phyloP scores from a whole-genome alignment of 2,888 invertebrate species.

The Melanostoma scalare region DNA sequence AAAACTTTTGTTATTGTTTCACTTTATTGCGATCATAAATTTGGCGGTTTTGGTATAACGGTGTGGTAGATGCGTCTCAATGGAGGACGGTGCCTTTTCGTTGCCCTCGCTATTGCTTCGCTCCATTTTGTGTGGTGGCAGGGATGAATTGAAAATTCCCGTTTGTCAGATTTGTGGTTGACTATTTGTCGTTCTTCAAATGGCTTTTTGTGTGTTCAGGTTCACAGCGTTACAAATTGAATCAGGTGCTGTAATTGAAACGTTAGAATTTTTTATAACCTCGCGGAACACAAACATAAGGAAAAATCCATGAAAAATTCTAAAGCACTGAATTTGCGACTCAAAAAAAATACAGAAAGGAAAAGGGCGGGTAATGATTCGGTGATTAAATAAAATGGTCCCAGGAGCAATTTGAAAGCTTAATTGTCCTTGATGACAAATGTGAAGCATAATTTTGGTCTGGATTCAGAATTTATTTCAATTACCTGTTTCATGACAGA shows the following conservation, averaged over 20 bases:
- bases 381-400: no score
- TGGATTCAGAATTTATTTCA: no score
- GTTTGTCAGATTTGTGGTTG: conserved; percentile 32
- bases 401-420: no score
- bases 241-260: conserved; percentile 26
- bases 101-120: background rate
- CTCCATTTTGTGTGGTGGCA: background rate
- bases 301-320: no score
- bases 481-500: no score
- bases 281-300: no score
- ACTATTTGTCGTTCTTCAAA: conserved; percentile 21
- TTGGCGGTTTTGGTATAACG: conserved; percentile 13
- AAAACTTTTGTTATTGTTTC: conserved; percentile 45
- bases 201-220: background rate
- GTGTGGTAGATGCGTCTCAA: background rate
- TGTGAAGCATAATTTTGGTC: no score
- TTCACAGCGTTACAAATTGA: background rate
- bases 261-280: background rate
- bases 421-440: no score
- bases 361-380: no score
- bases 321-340: no score
- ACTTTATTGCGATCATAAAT: conserved; percentile 64
- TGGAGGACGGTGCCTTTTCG: background rate
- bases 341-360: no score
- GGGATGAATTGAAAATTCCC: conserved; percentile 48